phyloP scores from a whole-genome alignment of 2,113 vertebrate species.

The Dinomys branickii region DNA sequence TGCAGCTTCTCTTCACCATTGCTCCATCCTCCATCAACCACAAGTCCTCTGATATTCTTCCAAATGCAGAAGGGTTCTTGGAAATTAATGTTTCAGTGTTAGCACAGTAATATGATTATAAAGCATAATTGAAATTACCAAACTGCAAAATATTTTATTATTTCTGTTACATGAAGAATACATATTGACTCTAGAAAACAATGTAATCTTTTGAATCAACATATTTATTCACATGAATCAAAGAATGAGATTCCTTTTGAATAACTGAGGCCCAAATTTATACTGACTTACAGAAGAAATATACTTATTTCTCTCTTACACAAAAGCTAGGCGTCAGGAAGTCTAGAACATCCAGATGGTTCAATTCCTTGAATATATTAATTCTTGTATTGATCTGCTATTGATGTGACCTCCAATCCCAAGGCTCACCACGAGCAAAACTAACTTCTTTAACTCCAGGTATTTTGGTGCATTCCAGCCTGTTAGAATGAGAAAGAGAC shows the following conservation, averaged over 20 bases:
- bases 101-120: neutral
- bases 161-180: neutral
- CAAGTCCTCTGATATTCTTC: neutral
- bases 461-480: neutral
- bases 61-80: neutral
- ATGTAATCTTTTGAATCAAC: neutral
- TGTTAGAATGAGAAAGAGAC: neutral
- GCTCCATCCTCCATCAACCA: neutral
- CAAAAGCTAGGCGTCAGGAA: neutral
- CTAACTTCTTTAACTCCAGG: neutral
- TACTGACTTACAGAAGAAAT: neutral
- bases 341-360: neutral
- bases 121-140: neutral
- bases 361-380: neutral
- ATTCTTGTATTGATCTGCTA: neutral
- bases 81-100: slow-evolving; percentile 24
- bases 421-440: neutral
- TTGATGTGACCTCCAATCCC: neutral
- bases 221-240: neutral
- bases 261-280: neutral
- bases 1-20: neutral
- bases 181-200: neutral
- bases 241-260: too few relatives aligned
- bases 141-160: neutral
- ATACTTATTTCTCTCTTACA: neutral